Evolutionary conservation across 2,888 invertebrate genomes (phyloP).

Genomic region (Crematogaster levior): DNA sequence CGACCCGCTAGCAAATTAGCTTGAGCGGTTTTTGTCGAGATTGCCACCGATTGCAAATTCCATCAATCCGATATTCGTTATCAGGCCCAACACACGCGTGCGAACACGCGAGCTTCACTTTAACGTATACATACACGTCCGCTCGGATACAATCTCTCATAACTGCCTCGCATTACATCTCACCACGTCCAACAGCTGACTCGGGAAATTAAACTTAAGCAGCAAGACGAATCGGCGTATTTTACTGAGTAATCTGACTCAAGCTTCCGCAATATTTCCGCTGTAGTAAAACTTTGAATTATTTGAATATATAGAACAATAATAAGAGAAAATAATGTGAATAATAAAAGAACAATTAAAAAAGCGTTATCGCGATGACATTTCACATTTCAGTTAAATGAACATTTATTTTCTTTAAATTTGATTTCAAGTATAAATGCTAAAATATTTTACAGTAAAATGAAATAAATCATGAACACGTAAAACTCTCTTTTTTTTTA

Average conservation of each 20-base stretch:
- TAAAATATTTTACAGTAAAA: not conserved
- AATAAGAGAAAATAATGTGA: not conserved
- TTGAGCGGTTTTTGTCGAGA: slow-evolving; percentile 39
- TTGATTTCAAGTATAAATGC: not conserved
- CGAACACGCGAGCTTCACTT: slow-evolving; percentile 16
- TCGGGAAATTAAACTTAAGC: slow-evolving; percentile 25
- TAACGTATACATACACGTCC: not conserved
- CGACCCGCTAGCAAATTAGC: slow-evolving; percentile 40
- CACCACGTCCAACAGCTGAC: slow-evolving; percentile 4
- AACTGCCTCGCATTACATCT: slow-evolving; percentile 27
- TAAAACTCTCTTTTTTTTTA: not conserved
- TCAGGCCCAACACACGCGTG: slow-evolving; percentile 16
- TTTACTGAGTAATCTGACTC: slow-evolving; percentile 17
- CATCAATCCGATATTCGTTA: slow-evolving; percentile 51
- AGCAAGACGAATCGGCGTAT: slow-evolving; percentile 15
- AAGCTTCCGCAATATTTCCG: not conserved
- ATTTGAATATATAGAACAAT: not conserved
- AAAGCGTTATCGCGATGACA: not conserved
- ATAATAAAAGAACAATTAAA: not conserved
- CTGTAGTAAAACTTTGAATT: slow-evolving; percentile 5
- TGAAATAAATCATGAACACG: not conserved
- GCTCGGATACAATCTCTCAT: slow-evolving; percentile 33
- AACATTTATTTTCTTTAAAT: not conserved
- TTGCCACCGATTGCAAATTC: slow-evolving; percentile 46
- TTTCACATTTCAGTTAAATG: not conserved